A percentile compares a stretch with the other conserved stretches of the same genome.
Conservation (phyloP, 2,888 invertebrate species). For the Perizoma affinitatum region DNA sequence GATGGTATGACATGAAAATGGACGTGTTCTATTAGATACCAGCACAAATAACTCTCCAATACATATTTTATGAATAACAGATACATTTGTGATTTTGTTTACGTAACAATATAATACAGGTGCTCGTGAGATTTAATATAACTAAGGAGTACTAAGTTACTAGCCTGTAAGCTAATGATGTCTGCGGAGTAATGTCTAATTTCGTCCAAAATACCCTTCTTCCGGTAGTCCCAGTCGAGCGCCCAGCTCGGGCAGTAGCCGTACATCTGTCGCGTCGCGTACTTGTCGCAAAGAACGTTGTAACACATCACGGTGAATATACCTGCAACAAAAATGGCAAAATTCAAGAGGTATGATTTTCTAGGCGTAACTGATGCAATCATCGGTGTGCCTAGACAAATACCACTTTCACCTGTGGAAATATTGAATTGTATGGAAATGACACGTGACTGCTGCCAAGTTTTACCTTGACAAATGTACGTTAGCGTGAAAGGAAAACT, state of each 20-base stretch:
- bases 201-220: slow-evolving; percentile 98
- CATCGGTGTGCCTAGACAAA: no score
- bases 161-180: slow-evolving; percentile 93
- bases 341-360: no score
- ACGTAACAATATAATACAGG: slow-evolving; percentile 34
- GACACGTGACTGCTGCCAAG: no score
- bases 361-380: no score
- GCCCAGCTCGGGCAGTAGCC: slow-evolving; percentile 99
- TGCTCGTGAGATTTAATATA: slow-evolving; percentile 39
- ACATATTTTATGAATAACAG: slow-evolving; percentile 25
- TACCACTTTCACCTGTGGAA: no score
- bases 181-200: slow-evolving; percentile 98
- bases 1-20: slow-evolving; percentile 39
- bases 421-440: no score
- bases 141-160: slow-evolving; percentile 45
- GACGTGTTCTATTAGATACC: slow-evolving; percentile 37
- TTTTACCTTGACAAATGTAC: no score
- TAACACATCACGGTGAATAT: slow-evolving; percentile 99
- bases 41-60: slow-evolving; percentile 31
- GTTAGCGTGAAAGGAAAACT: no score
- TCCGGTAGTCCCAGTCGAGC: slow-evolving; percentile 98
- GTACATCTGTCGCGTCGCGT: slow-evolving; percentile 99
- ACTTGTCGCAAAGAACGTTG: slow-evolving; percentile 99
- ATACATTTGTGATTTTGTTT: slow-evolving; percentile 29
- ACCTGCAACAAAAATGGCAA: slow-evolving; percentile 78